Conservation (phyloP, 2,888 invertebrate species). For the Tetheella fluctuosa region DNA sequence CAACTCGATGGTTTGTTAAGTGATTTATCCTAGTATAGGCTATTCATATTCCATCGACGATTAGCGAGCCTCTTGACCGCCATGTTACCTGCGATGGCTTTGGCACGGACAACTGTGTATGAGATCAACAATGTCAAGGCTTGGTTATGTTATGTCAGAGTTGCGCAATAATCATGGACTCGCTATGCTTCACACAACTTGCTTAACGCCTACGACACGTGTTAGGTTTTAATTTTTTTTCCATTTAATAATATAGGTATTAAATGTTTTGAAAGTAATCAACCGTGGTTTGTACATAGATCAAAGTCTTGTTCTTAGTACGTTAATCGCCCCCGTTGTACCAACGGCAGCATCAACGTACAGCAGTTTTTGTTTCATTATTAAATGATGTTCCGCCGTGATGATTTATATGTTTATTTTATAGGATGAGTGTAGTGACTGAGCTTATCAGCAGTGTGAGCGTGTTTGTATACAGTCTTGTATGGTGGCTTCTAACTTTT, state of each 20-base stretch:
- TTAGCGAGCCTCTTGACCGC: conserved; percentile 45
- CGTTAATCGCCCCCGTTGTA: not conserved
- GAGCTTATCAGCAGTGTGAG: not conserved
- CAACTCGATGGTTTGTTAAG: conserved; percentile 32
- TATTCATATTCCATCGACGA: conserved; percentile 48
- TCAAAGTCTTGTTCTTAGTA: not conserved
- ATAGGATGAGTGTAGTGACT: not conserved
- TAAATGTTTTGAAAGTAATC: not conserved
- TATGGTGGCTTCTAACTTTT: not conserved
- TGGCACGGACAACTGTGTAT: conserved; percentile 57
- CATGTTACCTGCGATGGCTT: conserved; percentile 46
- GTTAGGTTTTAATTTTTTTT: not conserved
- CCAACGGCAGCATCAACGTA: no score
- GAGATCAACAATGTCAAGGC: conserved; percentile 79
- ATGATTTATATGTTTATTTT: not conserved
- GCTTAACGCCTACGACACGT: not conserved
- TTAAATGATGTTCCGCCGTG: not conserved
- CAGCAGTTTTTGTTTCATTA: not conserved
- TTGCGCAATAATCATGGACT: conserved; percentile 50
- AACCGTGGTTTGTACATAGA: not conserved
- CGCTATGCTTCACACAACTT: conserved; percentile 24
- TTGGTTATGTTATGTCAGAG: conserved; percentile 60
- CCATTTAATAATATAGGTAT: not conserved
- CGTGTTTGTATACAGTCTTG: not conserved
- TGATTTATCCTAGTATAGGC: conserved; percentile 41